These are phyloP conservation scores for Lamproptera curius DNA, from an alignment of 2,888 invertebrate species.

Conservation along the genomic window DNA sequence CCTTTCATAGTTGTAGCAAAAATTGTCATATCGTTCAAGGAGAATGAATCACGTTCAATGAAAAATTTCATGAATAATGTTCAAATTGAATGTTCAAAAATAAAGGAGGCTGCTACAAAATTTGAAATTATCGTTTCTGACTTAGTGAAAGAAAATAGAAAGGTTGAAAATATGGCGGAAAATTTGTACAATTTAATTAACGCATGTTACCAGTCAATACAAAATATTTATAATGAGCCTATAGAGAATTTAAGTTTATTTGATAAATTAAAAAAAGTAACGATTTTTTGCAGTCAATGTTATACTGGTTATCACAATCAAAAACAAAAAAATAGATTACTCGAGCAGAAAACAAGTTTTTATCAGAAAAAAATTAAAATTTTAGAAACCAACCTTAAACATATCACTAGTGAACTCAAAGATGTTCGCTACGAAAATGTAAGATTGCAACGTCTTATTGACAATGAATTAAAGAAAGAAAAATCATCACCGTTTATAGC, in stretches of 20 bases:
- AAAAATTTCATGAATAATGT: conserved; percentile 33
- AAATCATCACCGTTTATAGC: background rate
- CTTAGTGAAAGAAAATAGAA: conserved; percentile 36
- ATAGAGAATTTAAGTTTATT: conserved; percentile 30
- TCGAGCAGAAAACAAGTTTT: conserved; percentile 48
- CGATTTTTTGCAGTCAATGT: conserved; percentile 46
- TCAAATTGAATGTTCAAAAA: conserved; percentile 36
- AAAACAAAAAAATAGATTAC: conserved; percentile 33
- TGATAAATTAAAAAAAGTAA: conserved; percentile 38
- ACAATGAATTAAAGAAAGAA: background rate
- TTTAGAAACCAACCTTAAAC: conserved; percentile 39
- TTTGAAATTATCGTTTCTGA: conserved; percentile 31
- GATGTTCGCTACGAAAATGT: conserved; percentile 32
- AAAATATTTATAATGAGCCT: conserved; percentile 35
- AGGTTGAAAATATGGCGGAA: conserved; percentile 36
- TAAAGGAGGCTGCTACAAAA: conserved; percentile 33
- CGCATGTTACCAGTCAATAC: conserved; percentile 44
- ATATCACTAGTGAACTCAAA: conserved; percentile 36
- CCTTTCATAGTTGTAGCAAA: conserved; percentile 44
- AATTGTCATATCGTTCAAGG: conserved; percentile 40
- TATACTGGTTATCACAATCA: conserved; percentile 45
- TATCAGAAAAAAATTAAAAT: conserved; percentile 44
- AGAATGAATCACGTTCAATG: conserved; percentile 37
- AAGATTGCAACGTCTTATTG: conserved; percentile 24
- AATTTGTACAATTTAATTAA: conserved; percentile 39